Evolutionary conservation across 2,113 vertebrate genomes (phyloP).

Genomic region (Myotis lucifugus): DNA sequence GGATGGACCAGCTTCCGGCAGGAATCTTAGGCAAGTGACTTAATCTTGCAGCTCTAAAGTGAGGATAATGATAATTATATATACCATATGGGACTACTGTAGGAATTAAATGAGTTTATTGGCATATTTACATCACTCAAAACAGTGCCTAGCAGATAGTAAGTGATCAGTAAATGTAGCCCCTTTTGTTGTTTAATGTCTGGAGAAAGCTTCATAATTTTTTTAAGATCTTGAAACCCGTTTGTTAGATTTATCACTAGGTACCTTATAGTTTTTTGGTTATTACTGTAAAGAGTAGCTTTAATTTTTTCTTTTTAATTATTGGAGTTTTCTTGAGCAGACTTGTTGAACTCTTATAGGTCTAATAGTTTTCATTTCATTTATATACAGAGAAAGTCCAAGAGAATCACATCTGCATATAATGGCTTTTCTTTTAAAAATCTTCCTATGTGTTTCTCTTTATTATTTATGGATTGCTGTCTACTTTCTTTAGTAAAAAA

Average conservation of each 20-base stretch:
- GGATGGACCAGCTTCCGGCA: no score
- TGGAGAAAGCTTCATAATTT: background rate
- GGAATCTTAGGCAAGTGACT: no score
- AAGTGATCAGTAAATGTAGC: conserved; percentile 1
- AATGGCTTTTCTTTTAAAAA: background rate
- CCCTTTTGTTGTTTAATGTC: background rate
- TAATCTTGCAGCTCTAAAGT: background rate
- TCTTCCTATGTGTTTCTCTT: background rate
- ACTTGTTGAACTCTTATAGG: background rate
- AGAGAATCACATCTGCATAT: background rate
- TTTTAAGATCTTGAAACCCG: background rate
- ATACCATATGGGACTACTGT: background rate
- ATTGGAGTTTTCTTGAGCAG: background rate
- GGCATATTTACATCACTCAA: background rate
- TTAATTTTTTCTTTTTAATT: background rate
- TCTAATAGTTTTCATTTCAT: background rate
- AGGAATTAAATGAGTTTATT: conserved; percentile 7
- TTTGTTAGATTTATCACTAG: conserved; percentile 11
- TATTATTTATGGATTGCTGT: background rate
- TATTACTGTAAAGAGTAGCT: background rate
- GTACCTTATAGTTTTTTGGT: conserved; percentile 8
- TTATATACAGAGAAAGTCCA: background rate
- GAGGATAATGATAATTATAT: background rate
- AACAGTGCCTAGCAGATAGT: background rate
- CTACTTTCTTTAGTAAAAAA: background rate